Evolutionary conservation across 2,888 invertebrate genomes (phyloP).

Genomic region (Lepidocyrtoides sp.): DNA sequence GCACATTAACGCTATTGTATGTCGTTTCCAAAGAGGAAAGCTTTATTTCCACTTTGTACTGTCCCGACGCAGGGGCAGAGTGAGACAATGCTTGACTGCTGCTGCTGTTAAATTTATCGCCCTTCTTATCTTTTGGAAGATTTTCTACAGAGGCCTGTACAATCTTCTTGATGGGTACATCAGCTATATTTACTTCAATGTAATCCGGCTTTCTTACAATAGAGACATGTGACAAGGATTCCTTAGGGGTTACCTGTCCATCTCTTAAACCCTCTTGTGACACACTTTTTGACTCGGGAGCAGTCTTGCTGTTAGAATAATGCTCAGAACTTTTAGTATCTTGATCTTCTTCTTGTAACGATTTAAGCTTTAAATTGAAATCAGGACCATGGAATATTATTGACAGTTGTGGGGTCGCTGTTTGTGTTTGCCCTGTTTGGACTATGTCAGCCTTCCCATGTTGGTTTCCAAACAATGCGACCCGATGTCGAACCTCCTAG

Average conservation of each 20-base stretch:
- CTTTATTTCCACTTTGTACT: background rate
- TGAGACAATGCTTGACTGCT: background rate
- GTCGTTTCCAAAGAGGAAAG: background rate
- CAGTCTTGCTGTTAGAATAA: background rate
- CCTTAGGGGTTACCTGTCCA: background rate
- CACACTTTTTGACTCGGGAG: background rate
- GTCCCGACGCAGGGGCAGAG: background rate
- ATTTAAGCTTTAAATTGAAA: background rate
- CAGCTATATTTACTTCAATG: background rate
- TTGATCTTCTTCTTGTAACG: background rate
- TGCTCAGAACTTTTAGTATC: background rate
- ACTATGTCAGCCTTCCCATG: background rate
- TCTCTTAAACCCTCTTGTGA: background rate
- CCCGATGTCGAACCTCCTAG: background rate
- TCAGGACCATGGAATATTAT: background rate
- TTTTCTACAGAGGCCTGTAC: background rate
- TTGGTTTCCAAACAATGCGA: background rate
- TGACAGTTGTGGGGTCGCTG: background rate
- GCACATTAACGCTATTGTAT: background rate
- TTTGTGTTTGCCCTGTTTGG: background rate
- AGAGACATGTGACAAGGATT: background rate
- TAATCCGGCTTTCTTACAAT: background rate
- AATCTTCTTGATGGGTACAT: background rate
- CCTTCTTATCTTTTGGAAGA: background rate
- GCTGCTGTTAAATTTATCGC: background rate